phyloP scores from a whole-genome alignment of 2,888 invertebrate species.

The Sturmia bella region DNA sequence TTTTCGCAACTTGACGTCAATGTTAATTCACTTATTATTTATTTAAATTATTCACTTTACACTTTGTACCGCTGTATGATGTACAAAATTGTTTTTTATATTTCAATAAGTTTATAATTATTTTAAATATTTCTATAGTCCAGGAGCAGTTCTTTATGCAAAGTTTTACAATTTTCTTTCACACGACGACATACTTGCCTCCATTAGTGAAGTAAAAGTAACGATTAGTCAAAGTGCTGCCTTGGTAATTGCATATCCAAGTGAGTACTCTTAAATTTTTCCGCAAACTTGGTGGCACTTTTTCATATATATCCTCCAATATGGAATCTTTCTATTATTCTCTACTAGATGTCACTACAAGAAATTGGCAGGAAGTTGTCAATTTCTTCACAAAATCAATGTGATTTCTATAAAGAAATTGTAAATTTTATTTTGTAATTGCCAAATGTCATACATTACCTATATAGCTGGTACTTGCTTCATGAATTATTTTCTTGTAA shows the following conservation, averaged over 20 bases:
- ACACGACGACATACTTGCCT: conserved; percentile 72
- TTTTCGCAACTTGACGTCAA: conserved; percentile 44
- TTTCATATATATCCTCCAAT: not conserved
- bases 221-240: conserved; percentile 72
- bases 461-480: too few species aligned
- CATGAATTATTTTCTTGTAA: too few species aligned
- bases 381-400: not conserved
- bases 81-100: conserved; percentile 25
- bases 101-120: not conserved
- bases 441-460: too few species aligned
- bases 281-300: conserved; percentile 39
- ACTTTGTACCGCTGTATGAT: not conserved
- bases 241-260: conserved; percentile 18
- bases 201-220: conserved; percentile 74
- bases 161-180: conserved; percentile 73
- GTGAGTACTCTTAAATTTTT: not conserved
- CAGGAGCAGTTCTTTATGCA: conserved; percentile 55
- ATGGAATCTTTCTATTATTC: not conserved
- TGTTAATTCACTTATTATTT: conserved; percentile 19
- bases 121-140: conserved; percentile 48
- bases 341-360: not conserved
- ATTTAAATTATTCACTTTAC: not conserved
- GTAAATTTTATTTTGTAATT: too few species aligned
- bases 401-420: too few species aligned
- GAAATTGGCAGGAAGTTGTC: not conserved